These are phyloP conservation scores for rat (Rattus norvegicus) DNA, from an alignment of 2,113 vertebrate genomes.

Conservation along the genomic window GRCr8 NC_086035.1:16670001-16670500, in stretches of 20 bases:
- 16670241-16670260: not conserved
- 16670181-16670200: not conserved
- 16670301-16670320: not conserved
- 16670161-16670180: slow-evolving; percentile 48
- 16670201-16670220: slow-evolving; percentile 36
- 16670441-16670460: too few relatives aligned
- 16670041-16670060: not conserved
- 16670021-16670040: slow-evolving; percentile 56
- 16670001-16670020: slow-evolving; percentile 52
- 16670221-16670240: not conserved
- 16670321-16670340: not conserved
- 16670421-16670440: not conserved
- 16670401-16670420: too few relatives aligned
- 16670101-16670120: slow-evolving; percentile 50
- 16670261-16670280: too few relatives aligned
- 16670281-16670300: too few relatives aligned
- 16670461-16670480: not conserved
- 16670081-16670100: slow-evolving; percentile 21
- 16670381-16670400: too few relatives aligned
- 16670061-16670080: slow-evolving; percentile 38
- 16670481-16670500: not conserved
- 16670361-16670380: not conserved
- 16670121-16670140: slow-evolving; percentile 58
- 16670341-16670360: not conserved
- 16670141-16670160: slow-evolving; percentile 48